Base-by-base conservation (phyloP, 1,140 invertebrate species). In the Heterodera schachtii region DNA sequence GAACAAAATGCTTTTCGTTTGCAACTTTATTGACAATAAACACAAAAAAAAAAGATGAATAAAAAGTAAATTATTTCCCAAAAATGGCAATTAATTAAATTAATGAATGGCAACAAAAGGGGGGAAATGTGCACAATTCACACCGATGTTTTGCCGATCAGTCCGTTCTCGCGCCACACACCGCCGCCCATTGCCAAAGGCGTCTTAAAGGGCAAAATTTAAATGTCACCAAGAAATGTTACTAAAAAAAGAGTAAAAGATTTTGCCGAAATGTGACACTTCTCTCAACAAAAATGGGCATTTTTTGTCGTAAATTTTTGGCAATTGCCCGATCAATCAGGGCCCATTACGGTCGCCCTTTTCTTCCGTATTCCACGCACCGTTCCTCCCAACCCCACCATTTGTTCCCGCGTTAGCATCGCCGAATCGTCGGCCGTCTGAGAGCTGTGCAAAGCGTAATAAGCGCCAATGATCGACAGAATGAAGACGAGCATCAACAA, bases 401-500 rank as follows among this genome's bases (percentile, higher is more conserved):
- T 78, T 69, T 78, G 77, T 69, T 78, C 77, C 70, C 77, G 52
- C 19, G 64, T 46, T 49, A 70, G 21, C 64, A 78, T 21, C 49
- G 77, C 64, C 46, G 76, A 47, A 41, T 82, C 74, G 8, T 83
- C 83, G 43, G 49, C 69, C 47, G 79, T 31, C 16, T 47, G 71
- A 16, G 57, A 52, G 19, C 49, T 78, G 13, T 84, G 49, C 47
- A 84, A 16, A 11, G 77, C 83, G 52, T 87, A 83, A 57, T 88
- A 88, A 7, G 87, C 80, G 41, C 81, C 81, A 21, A 88, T 82
- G 31, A 83, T 84, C 8, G 83, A 81, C 41, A 88, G 81, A 43
- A 88, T 90, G 43, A 88, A 85, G n/a, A 90, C 84, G 44, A 88
- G 78, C 60, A 90, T 78, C 31, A 82, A 76, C 21, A 88, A 60